Percentiles rank a stretch among this genome's conserved stretches.
phyloP scores from a whole-genome alignment of 2,797 vertebrate genomes.

The Pangasius larnaudii region DNA sequence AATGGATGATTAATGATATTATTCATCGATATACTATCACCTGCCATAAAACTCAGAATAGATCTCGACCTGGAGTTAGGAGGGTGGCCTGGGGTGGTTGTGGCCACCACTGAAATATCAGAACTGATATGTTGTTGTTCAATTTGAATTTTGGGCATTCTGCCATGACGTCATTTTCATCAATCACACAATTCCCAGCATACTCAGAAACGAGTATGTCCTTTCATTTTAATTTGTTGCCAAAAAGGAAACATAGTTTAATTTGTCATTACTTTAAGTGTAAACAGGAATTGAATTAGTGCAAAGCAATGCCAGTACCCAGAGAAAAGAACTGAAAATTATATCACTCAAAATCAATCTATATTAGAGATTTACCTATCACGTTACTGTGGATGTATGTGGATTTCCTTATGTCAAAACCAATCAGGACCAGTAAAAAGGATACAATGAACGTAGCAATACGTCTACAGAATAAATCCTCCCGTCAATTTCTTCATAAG shows the following conservation, averaged over 20 bases:
- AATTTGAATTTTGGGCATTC: not conserved
- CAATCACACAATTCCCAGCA: not conserved
- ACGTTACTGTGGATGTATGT: no score
- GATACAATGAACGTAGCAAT: not conserved
- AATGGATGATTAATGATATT: slow-evolving; percentile 26
- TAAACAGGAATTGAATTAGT: not conserved
- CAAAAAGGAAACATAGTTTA: not conserved
- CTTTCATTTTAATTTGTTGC: not conserved
- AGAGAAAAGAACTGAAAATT: not conserved
- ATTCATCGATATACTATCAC: not conserved
- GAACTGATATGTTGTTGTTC: not conserved
- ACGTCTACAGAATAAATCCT: not conserved
- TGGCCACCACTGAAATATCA: not conserved
- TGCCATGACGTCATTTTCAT: not conserved
- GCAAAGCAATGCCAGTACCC: not conserved
- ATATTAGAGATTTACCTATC: no score
- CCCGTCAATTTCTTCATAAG: not conserved
- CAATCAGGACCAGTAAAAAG: no score
- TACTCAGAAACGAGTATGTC: not conserved
- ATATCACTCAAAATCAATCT: no score
- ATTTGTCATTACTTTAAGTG: not conserved
- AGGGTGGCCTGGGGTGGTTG: not conserved
- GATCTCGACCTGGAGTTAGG: not conserved
- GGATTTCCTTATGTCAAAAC: no score
- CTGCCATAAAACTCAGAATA: not conserved